These are phyloP conservation scores for Lineus longissimus DNA, from an alignment of 1,140 invertebrate genomes.

Conservation along the genomic window DNA sequence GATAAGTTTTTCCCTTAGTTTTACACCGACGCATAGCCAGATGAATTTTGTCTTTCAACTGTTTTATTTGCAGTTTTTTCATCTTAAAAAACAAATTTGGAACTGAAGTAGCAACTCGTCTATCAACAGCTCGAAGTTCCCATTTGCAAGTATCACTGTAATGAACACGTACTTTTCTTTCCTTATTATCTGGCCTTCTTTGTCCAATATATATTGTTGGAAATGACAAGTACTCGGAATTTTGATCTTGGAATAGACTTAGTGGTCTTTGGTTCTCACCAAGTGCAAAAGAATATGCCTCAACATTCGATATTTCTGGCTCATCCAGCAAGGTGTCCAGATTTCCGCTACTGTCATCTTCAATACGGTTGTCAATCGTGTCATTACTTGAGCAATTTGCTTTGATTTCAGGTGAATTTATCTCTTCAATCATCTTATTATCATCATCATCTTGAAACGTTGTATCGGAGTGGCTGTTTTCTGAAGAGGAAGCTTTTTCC, in stretches of 20 bases:
- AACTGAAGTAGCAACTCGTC: too few relatives aligned
- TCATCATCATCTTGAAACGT: neutral
- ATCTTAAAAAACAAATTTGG: conserved; percentile 26
- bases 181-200: conserved; percentile 11
- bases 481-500: neutral
- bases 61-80: conserved; percentile 29
- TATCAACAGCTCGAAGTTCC: too few relatives aligned
- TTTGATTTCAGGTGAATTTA: conserved; percentile 6
- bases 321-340: conserved; percentile 2
- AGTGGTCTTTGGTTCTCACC: conserved; percentile 19
- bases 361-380: too few relatives aligned
- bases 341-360: conserved; percentile 8
- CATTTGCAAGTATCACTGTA: too few relatives aligned
- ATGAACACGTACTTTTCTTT: conserved; percentile 14
- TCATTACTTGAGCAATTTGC: too few relatives aligned
- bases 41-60: conserved; percentile 17
- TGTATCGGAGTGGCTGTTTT: neutral
- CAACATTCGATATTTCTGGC: neutral
- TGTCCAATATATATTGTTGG: conserved; percentile 25
- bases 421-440: neutral
- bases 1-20: conserved; percentile 19
- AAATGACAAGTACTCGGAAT: conserved; percentile 22
- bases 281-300: conserved; percentile 15
- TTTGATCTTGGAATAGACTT: conserved; percentile 20
- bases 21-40: conserved; percentile 20